Evolutionary conservation across 2,113 vertebrate genomes (phyloP), one percentile per base, ranked within the genome.

Genomic region (Mustelus asterias): DNA sequence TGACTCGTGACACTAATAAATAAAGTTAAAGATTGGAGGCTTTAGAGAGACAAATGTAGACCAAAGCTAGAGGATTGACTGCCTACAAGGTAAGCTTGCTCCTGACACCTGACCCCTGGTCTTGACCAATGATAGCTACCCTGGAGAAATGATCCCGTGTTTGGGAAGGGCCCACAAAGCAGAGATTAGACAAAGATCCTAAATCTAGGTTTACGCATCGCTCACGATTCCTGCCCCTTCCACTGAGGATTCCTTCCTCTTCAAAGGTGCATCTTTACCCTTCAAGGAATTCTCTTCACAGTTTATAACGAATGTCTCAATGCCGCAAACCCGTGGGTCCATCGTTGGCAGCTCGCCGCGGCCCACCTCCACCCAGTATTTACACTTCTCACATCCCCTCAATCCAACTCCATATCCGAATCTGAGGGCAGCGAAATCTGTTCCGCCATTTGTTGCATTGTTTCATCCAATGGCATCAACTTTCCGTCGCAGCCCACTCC

Each of bases 391-490:
- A 16, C 54, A 1, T 95, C 78, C 37, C 95, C 96, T 85, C 89
- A 96, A 0, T 96, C 96, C 1, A 96, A 96, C 48, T 97, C 96
- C 3, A 96, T 96, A 69, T 97, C 96, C 0, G 96, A 95, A 5
- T 96, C 96, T 0, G 97, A 97, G 37, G 97, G 96, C 33, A 96
- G 89, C 4, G 96, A 96, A 18, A 96, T 96, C 0, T 97, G 97
- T 7, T 97, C 95, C 54, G 97, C 96, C 96, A 96, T 96, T 96
- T 94, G 96, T 37, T 97, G 97, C 92, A 96, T 97, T 10, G 96
- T 96, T 58, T 96, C 97, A 96, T 96, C 97, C 2, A 97, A 96
- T 22, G 97, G 97, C 88, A 94, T 97, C 94, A 97, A 96, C 63
- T 96, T 96, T 37, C 97, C 97, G 2, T 97, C 97, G 33, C 96